Evolutionary conservation across 2,113 vertebrate genomes (phyloP).

Genomic region (Lota lota): DNA sequence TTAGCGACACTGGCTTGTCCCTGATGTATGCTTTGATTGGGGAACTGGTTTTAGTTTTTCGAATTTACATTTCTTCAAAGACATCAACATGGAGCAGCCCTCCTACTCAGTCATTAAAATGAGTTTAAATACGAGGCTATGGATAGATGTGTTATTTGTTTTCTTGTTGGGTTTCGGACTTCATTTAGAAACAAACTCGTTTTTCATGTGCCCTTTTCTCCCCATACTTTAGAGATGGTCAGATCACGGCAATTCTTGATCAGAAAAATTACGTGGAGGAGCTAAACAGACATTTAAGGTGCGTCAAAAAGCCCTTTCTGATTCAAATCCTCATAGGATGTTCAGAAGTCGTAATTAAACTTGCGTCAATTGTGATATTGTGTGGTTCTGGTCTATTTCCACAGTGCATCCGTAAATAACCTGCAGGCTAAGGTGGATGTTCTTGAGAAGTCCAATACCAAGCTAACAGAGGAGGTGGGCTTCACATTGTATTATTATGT

Average conservation of each 20-base stretch:
- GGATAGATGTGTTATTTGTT: not conserved
- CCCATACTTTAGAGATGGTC: constrained; percentile 79
- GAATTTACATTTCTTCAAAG: no score
- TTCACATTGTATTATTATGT: not conserved
- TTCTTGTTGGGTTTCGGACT: constrained; percentile 1
- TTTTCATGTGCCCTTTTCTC: not conserved
- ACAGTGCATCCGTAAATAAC: constrained; percentile 94
- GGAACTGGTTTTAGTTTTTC: no score
- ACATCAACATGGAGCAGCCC: no score
- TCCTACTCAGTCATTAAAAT: no score
- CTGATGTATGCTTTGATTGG: no score
- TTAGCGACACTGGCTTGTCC: no score
- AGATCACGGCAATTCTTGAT: constrained; percentile 97
- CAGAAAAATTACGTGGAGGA: constrained; percentile 99
- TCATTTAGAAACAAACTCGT: not conserved
- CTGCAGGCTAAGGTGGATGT: constrained; percentile 96
- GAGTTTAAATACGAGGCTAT: not conserved
- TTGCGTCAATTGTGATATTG: no score
- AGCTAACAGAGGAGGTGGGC: constrained; percentile 92
- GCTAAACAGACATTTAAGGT: constrained; percentile 97
- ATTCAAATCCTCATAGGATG: not conserved
- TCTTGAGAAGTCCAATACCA: constrained; percentile 97
- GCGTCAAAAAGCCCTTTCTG: not conserved
- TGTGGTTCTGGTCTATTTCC: constrained; percentile 32
- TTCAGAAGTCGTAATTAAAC: not conserved